Evolutionary conservation across 1,140 invertebrate species (phyloP), one percentile per base, ranked within the genome.

Genomic region (Mizuhopecten yessoensis): DNA sequence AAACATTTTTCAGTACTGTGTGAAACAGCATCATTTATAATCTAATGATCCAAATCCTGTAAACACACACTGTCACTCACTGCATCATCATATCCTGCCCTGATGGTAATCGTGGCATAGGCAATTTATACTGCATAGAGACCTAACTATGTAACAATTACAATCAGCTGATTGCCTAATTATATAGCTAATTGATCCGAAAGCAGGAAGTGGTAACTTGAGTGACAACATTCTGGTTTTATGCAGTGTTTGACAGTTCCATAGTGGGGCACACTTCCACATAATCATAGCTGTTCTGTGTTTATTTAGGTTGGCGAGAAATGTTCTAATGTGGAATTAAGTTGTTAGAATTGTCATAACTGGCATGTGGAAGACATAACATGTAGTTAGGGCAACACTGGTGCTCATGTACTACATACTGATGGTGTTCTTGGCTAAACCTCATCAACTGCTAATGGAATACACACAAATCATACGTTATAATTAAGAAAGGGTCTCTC

Each of bases 301-400:
- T 75, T 75, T 75, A 75, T 75, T 75, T 75, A 75, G 23, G 11
- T 17, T 57, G 45, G 45, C 57, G 11, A 75, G 57, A 75, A 75
- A 75, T n/a, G 57, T 0, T 29, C 23, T n/a, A 75, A n/a, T 75
- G 57, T 75, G 23, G 57, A 75, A 75, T 75, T 75, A 75, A 75
- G 57, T 75, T 75, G 57, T 75, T 75, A n/a, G 23, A 75, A 75
- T 75, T 75, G 57, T 75, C 57, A 75, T 75, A 75, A 75, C 57
- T 75, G 57, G 57, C 57, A n/a, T 29, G 23, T 75, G 45, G 13
- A 75, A 29, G 1, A 29, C 57, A 9, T 75, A 75, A 75, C 20
- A 29, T 75, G 57, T 75, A 75, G 23, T 75, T 75, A 75, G 57
- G 17, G 42, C 7, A 23, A 57, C 7, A 7, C 23, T 57, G 23